phyloP scores from a whole-genome alignment of 1,140 invertebrate species.

The Laupala kohalensis region DNA sequence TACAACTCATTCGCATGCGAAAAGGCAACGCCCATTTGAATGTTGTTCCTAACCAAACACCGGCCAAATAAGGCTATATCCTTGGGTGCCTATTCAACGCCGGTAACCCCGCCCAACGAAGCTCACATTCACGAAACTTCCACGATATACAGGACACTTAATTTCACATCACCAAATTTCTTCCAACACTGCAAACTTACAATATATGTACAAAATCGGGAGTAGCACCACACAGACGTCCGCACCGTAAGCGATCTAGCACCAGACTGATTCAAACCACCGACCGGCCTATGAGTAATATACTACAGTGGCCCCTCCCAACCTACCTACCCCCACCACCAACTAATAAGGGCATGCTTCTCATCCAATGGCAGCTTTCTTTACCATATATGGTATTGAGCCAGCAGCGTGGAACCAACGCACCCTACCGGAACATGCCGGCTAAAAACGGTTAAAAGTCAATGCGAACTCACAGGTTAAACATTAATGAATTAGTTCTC shows the following conservation, averaged over 20 bases:
- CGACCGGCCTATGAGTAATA: slow-evolving; percentile 8
- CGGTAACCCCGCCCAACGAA: background rate
- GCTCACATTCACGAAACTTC: background rate
- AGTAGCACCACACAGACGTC: background rate
- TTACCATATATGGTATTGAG: slow-evolving; percentile 40
- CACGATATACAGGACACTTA: background rate
- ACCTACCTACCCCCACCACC: slow-evolving; percentile 13
- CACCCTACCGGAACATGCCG: slow-evolving; percentile 12
- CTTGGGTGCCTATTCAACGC: background rate
- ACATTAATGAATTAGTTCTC: slow-evolving; percentile 1
- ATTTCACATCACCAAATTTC: background rate
- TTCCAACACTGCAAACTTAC: background rate
- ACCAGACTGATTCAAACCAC: slow-evolving; percentile 5
- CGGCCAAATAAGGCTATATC: background rate
- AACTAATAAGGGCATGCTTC: slow-evolving; percentile 13
- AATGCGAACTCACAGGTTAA: background rate
- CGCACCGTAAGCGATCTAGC: background rate
- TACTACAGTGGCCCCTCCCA: slow-evolving; percentile 17
- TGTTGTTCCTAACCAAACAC: background rate
- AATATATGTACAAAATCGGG: slow-evolving; percentile 7
- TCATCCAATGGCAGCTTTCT: slow-evolving; percentile 35
- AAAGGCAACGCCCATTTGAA: background rate
- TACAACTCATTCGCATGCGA: background rate
- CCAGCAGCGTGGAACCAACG: slow-evolving; percentile 17
- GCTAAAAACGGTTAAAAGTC: background rate